Evolutionary conservation across 2,888 invertebrate genomes (phyloP), one percentile per base, ranked within the genome.

Genomic region (Chromoteleia sp.): DNA sequence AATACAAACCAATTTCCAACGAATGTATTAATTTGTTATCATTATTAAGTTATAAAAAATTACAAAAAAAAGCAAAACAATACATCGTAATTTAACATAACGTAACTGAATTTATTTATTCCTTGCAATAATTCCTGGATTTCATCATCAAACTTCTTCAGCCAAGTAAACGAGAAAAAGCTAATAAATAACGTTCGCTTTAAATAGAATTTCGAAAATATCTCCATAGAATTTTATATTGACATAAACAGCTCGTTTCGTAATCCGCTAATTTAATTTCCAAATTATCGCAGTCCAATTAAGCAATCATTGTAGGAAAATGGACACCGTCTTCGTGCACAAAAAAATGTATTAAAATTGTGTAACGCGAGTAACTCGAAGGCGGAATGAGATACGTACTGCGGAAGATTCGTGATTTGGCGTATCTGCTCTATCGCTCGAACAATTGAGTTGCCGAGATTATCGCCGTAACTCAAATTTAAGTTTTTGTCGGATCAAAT

Each of bases 271-370:
- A 39, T 39, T 12, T 39, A 39, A 39, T 39, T 14, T 14, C 2
- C 39, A 39, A 39, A 12, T 39, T 14, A 39, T 39, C 12, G 5
- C 39, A 39, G 10, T 10, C 43, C 17, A 43, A 17, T 43, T 43
- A 43, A 43, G 43, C 12, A 39, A 39, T 8, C 17, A 0, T 19
- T 45, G 4, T 41, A n/a, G 48, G 21, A 21, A 48, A 19, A 48
- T 48, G 21, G 7, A 48, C 21, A 21, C 21, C 21, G 48, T 21
- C 48, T 45, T 45, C 45, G 12, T 17, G 7, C 21, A 14, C 6
- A 14, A 29, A 52, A 48, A 48, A 52, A 52, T 29, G 1, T 3
- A 30, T 29, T 14, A 25, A 52, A 61, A 61, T 73, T 58, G 58
- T 58, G 58, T 58, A 58, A 58, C 39, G 1, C 15, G 1, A 58